Evolutionary conservation across 23 tunicate species (phyloP), one percentile per base, ranked within the genome.

Genomic region (Oikopleura dioica): DNA sequence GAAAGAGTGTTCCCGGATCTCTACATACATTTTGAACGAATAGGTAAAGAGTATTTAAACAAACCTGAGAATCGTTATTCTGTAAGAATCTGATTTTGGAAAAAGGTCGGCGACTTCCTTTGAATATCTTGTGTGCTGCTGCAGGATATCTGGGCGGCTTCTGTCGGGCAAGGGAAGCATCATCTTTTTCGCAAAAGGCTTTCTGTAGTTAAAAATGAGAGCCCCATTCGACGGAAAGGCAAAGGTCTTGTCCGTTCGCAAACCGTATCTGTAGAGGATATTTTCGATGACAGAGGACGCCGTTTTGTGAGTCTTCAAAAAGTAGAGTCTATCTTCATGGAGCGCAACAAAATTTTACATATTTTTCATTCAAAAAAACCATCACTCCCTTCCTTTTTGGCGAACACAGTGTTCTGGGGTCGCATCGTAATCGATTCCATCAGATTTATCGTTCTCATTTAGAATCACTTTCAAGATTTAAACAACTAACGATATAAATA

Each of bases 1-100:
- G 72, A 63, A 63, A 63, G 4, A 63, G 26, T 2, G 72, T 21
- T 24, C 72, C 72, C 29, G 72, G 72, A 63, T 63, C 72, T 21
- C 72, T 23, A n/a, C n/a, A n/a, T n/a, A n/a, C n/a, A n/a, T n/a
- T 63, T 63, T 63, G 72, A 63, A 63, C 5, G 26, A 28, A 21
- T 23, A 63, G 32, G 72, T 23, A 63, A 63, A 63, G 4, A 63
- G 26, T 2, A 31, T 21, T 24, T 31, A 23, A 24, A 31, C 30
- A 63, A 12, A 23, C 2, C 72, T 23, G 2, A 63, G 5, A 63
- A 63, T 63, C 26, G 72, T 63, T 23, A 63, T 63, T 63, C 72
- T 24, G 33, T 16, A 21, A 2, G 72, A 63, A 63, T 63, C 33
- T 28, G 2, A 2, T 63, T 63, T 28, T 2, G 72, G 72, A 28